Evolutionary conservation across 2,797 vertebrate genomes (phyloP).

Genomic region (Thunnus albacares): DNA sequence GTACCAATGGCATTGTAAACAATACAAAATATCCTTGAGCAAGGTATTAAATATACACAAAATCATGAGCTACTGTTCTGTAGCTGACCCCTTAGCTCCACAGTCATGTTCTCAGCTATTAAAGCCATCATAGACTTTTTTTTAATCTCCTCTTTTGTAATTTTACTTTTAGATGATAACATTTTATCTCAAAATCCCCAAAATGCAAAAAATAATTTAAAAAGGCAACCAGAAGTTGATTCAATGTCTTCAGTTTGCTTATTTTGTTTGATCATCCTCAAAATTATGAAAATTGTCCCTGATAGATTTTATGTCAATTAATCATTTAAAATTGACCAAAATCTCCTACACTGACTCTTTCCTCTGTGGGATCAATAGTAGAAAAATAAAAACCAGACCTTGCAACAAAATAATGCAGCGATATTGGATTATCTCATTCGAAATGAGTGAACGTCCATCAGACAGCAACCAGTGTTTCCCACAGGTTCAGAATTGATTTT

Average conservation of each 20-base stretch:
- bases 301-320: neutral
- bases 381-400: neutral
- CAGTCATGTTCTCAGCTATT: neutral
- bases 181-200: neutral
- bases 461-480: neutral
- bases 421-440: neutral
- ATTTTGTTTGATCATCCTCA: neutral
- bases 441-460: neutral
- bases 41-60: constrained; percentile 7
- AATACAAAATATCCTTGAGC: neutral
- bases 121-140: neutral
- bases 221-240: neutral
- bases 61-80: neutral
- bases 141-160: neutral
- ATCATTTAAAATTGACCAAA: neutral
- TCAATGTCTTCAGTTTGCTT: neutral
- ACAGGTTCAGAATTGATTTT: neutral
- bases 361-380: neutral
- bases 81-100: neutral
- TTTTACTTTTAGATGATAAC: neutral
- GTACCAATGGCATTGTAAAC: no score
- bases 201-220: no score
- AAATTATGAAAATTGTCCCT: neutral
- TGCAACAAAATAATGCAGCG: neutral
- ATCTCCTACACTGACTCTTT: neutral